These are phyloP conservation scores for Taphrorychus bicolor DNA, from an alignment of 2,888 invertebrate genomes.

Conservation along the genomic window DNA sequence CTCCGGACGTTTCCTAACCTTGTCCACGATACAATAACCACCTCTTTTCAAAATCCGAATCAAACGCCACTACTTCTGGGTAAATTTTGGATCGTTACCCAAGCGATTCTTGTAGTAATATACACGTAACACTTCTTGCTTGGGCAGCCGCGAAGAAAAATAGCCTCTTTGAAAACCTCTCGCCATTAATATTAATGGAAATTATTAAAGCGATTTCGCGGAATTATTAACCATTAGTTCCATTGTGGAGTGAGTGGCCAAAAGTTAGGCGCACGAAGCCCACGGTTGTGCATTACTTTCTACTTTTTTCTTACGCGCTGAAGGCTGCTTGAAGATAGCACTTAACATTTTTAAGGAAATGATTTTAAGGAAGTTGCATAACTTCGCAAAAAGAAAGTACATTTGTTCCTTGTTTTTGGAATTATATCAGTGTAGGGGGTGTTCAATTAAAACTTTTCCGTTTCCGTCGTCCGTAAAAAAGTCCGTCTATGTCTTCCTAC, in stretches of 20 bases:
- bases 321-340: background rate
- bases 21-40: background rate
- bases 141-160: conserved; percentile 10
- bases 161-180: conserved; percentile 4
- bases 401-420: background rate
- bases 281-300: background rate
- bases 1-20: background rate
- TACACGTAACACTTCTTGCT: conserved; percentile 3
- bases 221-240: conserved; percentile 2
- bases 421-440: too few species aligned
- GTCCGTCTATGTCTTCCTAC: too few species aligned
- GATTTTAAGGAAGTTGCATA: background rate
- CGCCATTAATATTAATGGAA: background rate
- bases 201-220: conserved; percentile 4
- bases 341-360: background rate
- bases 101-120: background rate
- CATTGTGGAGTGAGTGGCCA: background rate
- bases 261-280: background rate
- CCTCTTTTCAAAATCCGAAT: background rate
- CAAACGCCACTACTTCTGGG: background rate
- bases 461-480: background rate
- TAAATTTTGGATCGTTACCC: background rate
- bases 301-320: background rate
- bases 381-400: conserved; percentile 3
- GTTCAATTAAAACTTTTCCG: background rate